These are phyloP conservation scores for Punctoribates punctum DNA, from an alignment of 2,888 invertebrate species.

Conservation along the genomic window DNA sequence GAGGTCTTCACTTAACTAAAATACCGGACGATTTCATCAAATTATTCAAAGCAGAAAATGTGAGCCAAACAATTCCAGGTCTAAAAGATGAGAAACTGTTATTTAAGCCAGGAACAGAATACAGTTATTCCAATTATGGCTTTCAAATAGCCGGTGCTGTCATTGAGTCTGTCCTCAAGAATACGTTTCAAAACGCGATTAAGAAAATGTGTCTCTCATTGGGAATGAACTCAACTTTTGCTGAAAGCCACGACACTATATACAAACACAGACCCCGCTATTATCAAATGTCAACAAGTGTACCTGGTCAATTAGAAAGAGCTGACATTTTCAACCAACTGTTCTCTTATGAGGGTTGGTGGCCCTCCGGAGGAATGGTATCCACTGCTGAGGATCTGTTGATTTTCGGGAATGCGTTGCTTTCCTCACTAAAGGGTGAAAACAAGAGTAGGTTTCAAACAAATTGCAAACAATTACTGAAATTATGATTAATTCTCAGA, in stretches of 20 bases:
- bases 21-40: slow-evolving; percentile 25
- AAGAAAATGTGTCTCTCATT: slow-evolving; percentile 5
- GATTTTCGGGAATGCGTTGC: slow-evolving; percentile 21
- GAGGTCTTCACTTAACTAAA: slow-evolving; percentile 22
- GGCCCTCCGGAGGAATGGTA: slow-evolving; percentile 31
- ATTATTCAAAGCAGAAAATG: slow-evolving; percentile 8
- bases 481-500: background rate
- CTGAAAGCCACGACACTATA: background rate
- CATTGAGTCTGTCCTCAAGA: slow-evolving; percentile 27
- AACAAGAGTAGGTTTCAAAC: background rate
- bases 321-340: background rate
- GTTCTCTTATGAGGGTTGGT: slow-evolving; percentile 26
- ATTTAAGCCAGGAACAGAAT: slow-evolving; percentile 41
- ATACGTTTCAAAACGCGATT: background rate
- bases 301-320: background rate
- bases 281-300: background rate
- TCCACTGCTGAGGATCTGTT: slow-evolving; percentile 35
- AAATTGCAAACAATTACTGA: background rate
- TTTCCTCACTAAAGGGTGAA: slow-evolving; percentile 29
- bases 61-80: slow-evolving; percentile 13
- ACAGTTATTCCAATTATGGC: slow-evolving; percentile 41
- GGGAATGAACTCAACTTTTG: slow-evolving; percentile 25
- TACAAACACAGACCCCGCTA: background rate
- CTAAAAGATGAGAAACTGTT: slow-evolving; percentile 34
- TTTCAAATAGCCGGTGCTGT: slow-evolving; percentile 37